Evolutionary conservation across 2,888 invertebrate genomes (phyloP).

Genomic region (Stenurella melanura): DNA sequence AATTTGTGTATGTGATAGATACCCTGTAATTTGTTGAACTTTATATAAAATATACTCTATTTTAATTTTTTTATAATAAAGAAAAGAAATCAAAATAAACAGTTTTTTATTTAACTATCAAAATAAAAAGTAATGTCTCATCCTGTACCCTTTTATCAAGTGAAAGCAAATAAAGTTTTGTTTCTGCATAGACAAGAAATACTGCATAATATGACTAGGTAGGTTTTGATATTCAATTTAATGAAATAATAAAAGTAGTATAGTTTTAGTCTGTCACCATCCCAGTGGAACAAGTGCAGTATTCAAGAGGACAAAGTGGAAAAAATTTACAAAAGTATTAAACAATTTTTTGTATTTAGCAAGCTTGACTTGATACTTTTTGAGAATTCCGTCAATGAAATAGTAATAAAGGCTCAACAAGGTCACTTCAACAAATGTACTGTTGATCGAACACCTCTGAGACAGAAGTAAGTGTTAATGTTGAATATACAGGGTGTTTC

Average conservation of each 20-base stretch:
- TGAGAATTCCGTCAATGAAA: slow-evolving; percentile 45
- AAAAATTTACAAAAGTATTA: slow-evolving; percentile 34
- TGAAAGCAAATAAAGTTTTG: neutral
- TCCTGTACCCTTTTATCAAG: neutral
- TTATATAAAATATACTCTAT: slow-evolving; percentile 4
- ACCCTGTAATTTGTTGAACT: slow-evolving; percentile 8
- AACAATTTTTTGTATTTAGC: slow-evolving; percentile 46
- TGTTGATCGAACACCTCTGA: too few relatives aligned
- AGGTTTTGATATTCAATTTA: neutral
- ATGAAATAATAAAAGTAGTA: too few relatives aligned
- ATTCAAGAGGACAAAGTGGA: slow-evolving; percentile 9
- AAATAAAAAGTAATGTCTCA: slow-evolving; percentile 6
- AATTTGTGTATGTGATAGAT: neutral
- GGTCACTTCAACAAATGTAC: too few relatives aligned
- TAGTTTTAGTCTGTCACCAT: too few relatives aligned
- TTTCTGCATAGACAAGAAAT: neutral
- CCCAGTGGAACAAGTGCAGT: neutral
- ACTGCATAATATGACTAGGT: slow-evolving; percentile 16
- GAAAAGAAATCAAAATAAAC: slow-evolving; percentile 1
- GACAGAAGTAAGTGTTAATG: too few relatives aligned
- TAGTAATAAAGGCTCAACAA: too few relatives aligned
- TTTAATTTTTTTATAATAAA: slow-evolving; percentile 17
- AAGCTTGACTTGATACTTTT: slow-evolving; percentile 39
- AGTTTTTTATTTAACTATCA: slow-evolving; percentile 20
- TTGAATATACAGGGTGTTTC: too few relatives aligned